Percentiles rank a stretch among this genome's conserved stretches.
phyloP scores from a whole-genome alignment of 92 coral and sea anemone genomes.

The Bergia puertoricense region DNA sequence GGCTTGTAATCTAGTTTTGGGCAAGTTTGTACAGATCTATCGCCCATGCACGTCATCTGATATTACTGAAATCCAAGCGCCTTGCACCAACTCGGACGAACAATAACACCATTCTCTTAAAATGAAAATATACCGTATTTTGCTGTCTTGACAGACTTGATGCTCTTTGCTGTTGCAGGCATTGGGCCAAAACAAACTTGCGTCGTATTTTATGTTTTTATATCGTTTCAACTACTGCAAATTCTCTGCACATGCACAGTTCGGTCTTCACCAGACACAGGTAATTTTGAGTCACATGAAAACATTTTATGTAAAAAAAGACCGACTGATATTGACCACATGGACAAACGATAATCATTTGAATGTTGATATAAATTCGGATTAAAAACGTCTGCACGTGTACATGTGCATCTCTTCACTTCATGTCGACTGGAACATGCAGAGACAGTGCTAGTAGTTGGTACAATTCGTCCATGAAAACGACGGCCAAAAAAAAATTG shows the following conservation, averaged over 20 bases:
- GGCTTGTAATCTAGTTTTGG: neutral
- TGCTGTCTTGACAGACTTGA: neutral
- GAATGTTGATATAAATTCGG: constrained; percentile 28
- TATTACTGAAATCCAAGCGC: too few species aligned
- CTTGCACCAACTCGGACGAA: neutral
- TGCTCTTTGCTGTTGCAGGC: too few species aligned
- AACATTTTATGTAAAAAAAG: neutral
- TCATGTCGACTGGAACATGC: neutral
- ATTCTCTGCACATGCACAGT: neutral
- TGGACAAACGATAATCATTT: constrained; percentile 6
- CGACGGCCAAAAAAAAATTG: neutral
- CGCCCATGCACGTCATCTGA: too few species aligned
- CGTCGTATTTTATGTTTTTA: neutral
- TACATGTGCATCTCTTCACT: neutral
- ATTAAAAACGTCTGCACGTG: constrained; percentile 39
- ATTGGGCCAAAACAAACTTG: neutral
- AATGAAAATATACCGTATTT: neutral
- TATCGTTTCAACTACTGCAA: neutral
- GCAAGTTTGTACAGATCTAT: constrained; percentile 17
- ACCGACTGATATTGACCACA: constrained; percentile 1
- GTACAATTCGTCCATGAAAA: neutral
- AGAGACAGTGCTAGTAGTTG: too few species aligned
- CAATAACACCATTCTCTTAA: neutral
- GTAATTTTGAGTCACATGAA: neutral
- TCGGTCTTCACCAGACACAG: neutral